phyloP scores from a whole-genome alignment of 2,113 vertebrate species.

The Stegostoma tigrinum region DNA sequence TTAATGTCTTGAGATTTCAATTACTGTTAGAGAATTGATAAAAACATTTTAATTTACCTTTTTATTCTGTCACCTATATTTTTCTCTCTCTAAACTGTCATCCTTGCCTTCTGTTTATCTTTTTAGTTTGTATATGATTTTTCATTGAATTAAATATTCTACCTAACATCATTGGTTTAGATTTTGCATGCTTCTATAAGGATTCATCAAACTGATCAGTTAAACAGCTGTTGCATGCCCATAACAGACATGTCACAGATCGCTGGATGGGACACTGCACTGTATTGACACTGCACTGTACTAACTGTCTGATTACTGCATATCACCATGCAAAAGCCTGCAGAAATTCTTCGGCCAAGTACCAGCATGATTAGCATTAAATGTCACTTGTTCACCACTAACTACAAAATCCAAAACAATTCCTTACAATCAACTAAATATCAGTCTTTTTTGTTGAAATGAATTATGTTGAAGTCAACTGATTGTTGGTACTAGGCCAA shows the following conservation, averaged over 20 bases:
- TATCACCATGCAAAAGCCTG: background rate
- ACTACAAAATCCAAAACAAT: background rate
- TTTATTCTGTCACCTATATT: background rate
- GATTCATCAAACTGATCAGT: background rate
- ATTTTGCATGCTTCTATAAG: background rate
- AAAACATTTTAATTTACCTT: background rate
- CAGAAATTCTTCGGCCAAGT: background rate
- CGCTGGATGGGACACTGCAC: background rate
- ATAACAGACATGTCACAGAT: background rate
- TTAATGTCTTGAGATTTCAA: background rate
- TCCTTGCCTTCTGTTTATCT: background rate
- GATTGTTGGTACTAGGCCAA: background rate
- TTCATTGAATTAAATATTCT: background rate
- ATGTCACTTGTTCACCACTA: background rate
- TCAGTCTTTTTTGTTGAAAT: background rate
- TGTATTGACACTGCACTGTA: background rate
- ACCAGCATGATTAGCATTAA: background rate
- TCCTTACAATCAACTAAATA: background rate
- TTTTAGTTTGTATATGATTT: background rate
- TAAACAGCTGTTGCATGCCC: background rate
- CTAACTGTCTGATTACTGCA: background rate
- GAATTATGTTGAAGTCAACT: background rate
- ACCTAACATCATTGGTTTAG: background rate
- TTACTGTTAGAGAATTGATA: background rate
- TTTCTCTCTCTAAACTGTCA: background rate